Evolutionary conservation across 35 echinoderm and acorn worm species (phyloP), one percentile per base, ranked within the genome.

Genomic region (Amphiura filiformis): DNA sequence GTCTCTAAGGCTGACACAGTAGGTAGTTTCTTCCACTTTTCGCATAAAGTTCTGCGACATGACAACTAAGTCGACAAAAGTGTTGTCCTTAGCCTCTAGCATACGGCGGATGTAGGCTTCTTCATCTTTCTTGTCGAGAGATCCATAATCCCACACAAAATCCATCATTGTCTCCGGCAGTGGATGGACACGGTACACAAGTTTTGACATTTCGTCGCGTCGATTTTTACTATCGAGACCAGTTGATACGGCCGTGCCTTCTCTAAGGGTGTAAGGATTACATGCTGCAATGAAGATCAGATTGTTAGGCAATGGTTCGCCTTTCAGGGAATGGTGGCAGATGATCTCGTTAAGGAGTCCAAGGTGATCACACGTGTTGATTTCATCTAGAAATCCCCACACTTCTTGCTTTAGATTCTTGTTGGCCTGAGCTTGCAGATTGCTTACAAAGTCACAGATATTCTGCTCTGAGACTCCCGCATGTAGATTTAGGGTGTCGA

Each of bases 151-250:
- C 85, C 85, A 87, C 3, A 87, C 85, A 87, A 37, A 87, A 31
- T 87, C 85, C 85, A 87, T 87, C 85, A 87, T 76, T 15, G 85
- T 75, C 75, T 87, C 85, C 38, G 85, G 85, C 35, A 87, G 85
- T 11, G 85, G 85, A 39, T 87, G 64, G 13, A 87, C 85, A n/a
- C 85, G 35, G 39, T 87, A 87, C 65, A 87, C 85, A 32, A 87
- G 75, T 35, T 87, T 87, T n/a, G 85, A 87, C 85, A 76, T 65
- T 75, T 87, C 85, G 33, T 87, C 85, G 23, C 37, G 38, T 34
- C 64, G 31, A 40, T 76, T 65, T 34, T 87, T 87, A 77, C 75
- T 38, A 13, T 65, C 75, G 32, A 87, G n/a, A 28, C 85, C 85
- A 2, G 85, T 32, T 17, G 85, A 76, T 9, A 39, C 15, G 17